Conservation (phyloP, 2,113 vertebrate species). For the Camelus dromedarius region DNA sequence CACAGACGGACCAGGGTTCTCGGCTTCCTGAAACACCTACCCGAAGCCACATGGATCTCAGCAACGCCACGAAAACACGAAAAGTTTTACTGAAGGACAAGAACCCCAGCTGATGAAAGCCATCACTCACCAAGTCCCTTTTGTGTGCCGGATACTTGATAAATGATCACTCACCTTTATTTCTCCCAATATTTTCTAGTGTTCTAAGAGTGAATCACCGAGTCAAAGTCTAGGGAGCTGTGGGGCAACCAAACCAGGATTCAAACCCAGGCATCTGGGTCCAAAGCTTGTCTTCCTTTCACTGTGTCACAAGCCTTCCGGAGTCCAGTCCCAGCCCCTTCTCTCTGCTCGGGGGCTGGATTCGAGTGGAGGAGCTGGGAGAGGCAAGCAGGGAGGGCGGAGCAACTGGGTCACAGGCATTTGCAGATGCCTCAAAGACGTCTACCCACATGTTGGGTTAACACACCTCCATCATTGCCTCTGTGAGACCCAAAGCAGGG, state of each 20-base stretch:
- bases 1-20: too few relatives aligned
- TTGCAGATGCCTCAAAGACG: not conserved
- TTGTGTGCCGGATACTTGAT: not conserved
- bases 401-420: not conserved
- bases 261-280: not conserved
- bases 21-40: too few relatives aligned
- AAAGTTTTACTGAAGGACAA: not conserved
- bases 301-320: fast-evolving
- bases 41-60: too few relatives aligned
- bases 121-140: not conserved
- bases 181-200: not conserved
- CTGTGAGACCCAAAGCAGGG: not conserved
- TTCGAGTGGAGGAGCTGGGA: not conserved
- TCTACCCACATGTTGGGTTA: fast-evolving
- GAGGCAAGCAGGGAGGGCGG: fast-evolving
- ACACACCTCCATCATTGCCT: fast-evolving
- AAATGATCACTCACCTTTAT: not conserved
- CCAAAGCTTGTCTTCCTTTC: not conserved
- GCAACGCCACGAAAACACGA: fast-evolving
- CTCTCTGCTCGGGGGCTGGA: not conserved
- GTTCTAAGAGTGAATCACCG: not conserved
- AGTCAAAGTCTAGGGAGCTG: not conserved
- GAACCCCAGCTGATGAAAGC: too few relatives aligned
- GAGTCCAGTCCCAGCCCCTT: not conserved
- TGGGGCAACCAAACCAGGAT: not conserved